Percentiles rank a stretch among this genome's conserved stretches.
Evolutionary conservation across 2,113 vertebrate genomes (phyloP).

Genomic region (Sardina pilchardus): DNA sequence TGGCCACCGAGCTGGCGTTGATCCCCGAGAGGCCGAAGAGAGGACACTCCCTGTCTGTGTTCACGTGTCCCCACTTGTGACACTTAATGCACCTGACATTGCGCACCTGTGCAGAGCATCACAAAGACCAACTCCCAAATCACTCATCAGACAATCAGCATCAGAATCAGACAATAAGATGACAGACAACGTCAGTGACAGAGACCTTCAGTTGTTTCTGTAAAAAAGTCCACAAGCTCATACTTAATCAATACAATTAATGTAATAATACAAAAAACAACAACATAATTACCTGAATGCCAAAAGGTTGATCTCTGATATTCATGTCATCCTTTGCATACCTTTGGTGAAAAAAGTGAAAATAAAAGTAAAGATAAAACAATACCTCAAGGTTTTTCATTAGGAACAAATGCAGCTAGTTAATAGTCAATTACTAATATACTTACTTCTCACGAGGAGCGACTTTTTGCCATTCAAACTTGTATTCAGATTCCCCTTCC

Average conservation of each 20-base stretch:
- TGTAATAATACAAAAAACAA: background rate
- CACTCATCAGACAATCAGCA: no score
- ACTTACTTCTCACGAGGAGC: conserved; percentile 96
- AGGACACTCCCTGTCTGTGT: conserved; percentile 96
- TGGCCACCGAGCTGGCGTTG: conserved; percentile 89
- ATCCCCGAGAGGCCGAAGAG: conserved; percentile 98
- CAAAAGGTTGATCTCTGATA: conserved; percentile 98
- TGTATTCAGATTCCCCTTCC: conserved; percentile 93
- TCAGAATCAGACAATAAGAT: background rate
- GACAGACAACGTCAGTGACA: background rate
- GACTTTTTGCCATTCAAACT: conserved; percentile 98
- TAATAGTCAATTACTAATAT: background rate
- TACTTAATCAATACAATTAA: background rate
- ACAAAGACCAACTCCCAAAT: conserved; percentile 6
- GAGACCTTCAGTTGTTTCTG: background rate
- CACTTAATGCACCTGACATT: conserved; percentile 99
- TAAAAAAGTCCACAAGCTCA: background rate
- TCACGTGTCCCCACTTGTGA: conserved; percentile 98
- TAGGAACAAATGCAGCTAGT: background rate
- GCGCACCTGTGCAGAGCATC: conserved; percentile 77
- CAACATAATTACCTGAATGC: conserved; percentile 86
- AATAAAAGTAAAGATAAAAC: conserved; percentile 23
- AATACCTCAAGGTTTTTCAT: background rate
- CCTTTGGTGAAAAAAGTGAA: conserved; percentile 62
- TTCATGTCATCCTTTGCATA: conserved; percentile 99